Conservation (phyloP, 2,113 vertebrate genomes). For the Lepisosteus oculatus region DNA sequence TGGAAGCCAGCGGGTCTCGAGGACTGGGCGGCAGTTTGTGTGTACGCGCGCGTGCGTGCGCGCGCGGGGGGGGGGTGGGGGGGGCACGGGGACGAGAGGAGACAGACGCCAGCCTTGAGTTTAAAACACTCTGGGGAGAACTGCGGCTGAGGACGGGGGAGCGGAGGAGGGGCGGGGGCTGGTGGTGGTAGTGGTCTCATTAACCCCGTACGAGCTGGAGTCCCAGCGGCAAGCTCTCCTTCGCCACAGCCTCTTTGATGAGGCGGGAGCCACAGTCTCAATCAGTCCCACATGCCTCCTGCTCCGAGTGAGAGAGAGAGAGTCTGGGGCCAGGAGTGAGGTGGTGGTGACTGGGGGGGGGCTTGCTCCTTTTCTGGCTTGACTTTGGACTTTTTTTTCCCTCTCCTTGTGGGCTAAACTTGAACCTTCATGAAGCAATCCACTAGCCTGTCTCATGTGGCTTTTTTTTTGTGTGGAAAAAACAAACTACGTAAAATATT, state of each 20-base stretch:
- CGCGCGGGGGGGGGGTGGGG: slow-evolving; percentile 10
- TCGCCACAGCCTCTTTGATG: slow-evolving; percentile 76
- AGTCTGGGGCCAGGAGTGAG: slow-evolving; percentile 33
- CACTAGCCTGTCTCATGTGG: too few species aligned
- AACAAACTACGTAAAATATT: too few species aligned
- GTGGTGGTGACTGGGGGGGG: neutral
- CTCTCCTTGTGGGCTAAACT: neutral
- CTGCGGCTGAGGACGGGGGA: slow-evolving; percentile 47
- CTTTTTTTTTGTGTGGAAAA: too few species aligned
- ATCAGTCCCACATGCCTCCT: slow-evolving; percentile 75
- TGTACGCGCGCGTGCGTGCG: neutral
- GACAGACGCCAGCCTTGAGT: slow-evolving; percentile 48
- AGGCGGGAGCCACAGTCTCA: slow-evolving; percentile 68
- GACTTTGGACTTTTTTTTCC: too few species aligned
- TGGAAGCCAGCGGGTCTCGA: too few species aligned
- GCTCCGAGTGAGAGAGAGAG: slow-evolving; percentile 28
- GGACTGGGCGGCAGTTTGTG: neutral
- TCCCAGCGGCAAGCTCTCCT: slow-evolving; percentile 65
- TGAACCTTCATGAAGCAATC: neutral
- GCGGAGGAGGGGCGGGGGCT: slow-evolving; percentile 18
- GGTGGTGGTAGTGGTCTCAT: slow-evolving; percentile 56
- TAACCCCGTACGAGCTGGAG: slow-evolving; percentile 70
- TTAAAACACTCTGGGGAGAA: slow-evolving; percentile 56
- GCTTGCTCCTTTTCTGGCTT: neutral
- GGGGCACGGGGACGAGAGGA: slow-evolving; percentile 11